These are phyloP conservation scores for Pseudoatta argentina DNA, from an alignment of 1,140 invertebrate genomes.

Conservation along the genomic window DNA sequence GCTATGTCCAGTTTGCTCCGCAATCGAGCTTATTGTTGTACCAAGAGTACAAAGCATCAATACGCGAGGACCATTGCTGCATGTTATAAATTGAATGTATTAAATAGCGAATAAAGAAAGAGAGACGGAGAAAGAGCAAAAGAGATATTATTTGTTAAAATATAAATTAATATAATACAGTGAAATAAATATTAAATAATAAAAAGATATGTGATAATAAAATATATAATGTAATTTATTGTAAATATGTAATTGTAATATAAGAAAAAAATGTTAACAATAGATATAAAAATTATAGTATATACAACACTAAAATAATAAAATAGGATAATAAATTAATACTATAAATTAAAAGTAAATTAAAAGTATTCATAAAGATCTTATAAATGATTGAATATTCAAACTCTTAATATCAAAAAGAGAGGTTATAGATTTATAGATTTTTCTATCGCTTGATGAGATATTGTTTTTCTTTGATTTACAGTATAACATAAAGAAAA, in stretches of 20 bases:
- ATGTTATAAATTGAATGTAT: neutral
- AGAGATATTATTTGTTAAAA: constrained; percentile 12
- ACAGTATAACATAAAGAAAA: constrained; percentile 99
- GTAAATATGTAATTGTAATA: neutral
- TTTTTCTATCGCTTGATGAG: constrained; percentile 1
- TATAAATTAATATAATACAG: neutral
- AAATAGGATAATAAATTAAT: neutral
- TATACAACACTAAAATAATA: constrained; percentile 1
- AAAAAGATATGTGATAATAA: neutral
- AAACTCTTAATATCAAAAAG: neutral
- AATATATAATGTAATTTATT: constrained; percentile 7
- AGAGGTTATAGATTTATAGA: neutral
- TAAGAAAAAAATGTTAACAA: neutral
- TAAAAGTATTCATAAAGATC: neutral
- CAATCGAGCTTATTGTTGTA: constrained; percentile 71
- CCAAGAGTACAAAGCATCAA: constrained; percentile 61
- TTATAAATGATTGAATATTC: constrained; percentile 1
- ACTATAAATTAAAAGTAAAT: neutral
- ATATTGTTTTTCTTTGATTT: constrained; percentile 77
- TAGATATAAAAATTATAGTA: neutral
- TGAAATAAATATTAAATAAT: neutral
- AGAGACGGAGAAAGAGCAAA: neutral
- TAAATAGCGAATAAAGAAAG: neutral
- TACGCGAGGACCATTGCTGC: constrained; percentile 7
- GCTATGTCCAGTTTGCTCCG: constrained; percentile 67